These are phyloP conservation scores for Spodoptera frugiperda DNA, from an alignment of 1,140 invertebrate genomes.

Conservation along the genomic window DNA sequence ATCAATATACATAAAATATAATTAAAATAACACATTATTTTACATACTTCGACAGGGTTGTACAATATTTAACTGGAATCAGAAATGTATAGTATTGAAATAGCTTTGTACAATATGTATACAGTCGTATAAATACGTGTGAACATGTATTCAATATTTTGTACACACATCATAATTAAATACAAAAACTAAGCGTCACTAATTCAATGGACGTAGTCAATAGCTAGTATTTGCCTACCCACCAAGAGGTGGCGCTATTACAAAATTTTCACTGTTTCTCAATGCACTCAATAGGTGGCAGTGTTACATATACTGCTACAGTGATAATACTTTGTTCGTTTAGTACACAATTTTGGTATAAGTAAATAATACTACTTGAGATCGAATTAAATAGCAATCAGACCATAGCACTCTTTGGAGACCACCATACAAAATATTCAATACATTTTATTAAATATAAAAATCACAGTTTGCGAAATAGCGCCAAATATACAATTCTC, in stretches of 20 bases:
- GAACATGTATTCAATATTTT: constrained; percentile 47
- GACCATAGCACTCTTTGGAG: background rate
- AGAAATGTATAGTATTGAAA: constrained; percentile 42
- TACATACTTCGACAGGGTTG: constrained; percentile 45
- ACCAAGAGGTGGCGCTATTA: constrained; percentile 38
- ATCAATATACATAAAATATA: constrained; percentile 50
- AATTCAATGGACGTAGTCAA: constrained; percentile 11
- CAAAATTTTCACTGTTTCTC: background rate
- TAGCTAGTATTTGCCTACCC: constrained; percentile 10
- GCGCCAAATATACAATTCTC: constrained; percentile 16
- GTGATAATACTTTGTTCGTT: constrained; percentile 21
- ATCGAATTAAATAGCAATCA: constrained; percentile 29
- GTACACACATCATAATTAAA: constrained; percentile 17
- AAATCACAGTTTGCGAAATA: constrained; percentile 43
- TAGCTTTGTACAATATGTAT: constrained; percentile 44
- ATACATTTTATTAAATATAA: constrained; percentile 38
- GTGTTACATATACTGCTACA: constrained; percentile 11
- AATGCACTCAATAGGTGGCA: constrained; percentile 23
- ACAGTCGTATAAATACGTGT: constrained; percentile 39
- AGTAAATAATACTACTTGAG: constrained; percentile 35
- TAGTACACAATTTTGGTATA: constrained; percentile 6
- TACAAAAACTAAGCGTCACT: constrained; percentile 26
- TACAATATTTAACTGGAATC: constrained; percentile 41
- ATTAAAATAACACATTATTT: constrained; percentile 46
- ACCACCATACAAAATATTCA: constrained; percentile 42